A percentile compares a stretch with the other conserved stretches of the same genome.
Evolutionary conservation across 2,113 vertebrate genomes (phyloP).

Genomic region (Reinhardtius hippoglossoides): DNA sequence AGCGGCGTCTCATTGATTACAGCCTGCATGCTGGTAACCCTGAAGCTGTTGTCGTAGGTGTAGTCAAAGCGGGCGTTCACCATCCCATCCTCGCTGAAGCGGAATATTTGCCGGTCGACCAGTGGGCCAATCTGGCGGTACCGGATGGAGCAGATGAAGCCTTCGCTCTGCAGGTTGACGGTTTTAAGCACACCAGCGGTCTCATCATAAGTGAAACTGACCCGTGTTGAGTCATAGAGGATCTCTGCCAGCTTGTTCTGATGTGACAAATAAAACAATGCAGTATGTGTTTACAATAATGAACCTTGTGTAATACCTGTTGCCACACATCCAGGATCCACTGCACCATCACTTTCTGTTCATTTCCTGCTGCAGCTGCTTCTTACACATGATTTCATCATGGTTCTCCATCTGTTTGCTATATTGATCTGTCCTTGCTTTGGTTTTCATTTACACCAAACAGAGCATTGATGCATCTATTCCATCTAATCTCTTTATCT

Average conservation of each 20-base stretch:
- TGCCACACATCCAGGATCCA: neutral
- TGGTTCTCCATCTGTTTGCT: too few relatives aligned
- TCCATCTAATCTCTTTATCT: neutral
- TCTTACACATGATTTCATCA: neutral
- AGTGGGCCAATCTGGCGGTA: constrained; percentile 96
- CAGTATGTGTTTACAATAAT: constrained; percentile 6
- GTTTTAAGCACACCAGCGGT: constrained; percentile 96
- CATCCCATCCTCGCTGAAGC: constrained; percentile 98
- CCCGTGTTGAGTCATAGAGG: constrained; percentile 95
- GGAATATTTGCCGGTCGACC: constrained; percentile 97
- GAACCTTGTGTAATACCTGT: neutral
- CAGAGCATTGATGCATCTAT: too few relatives aligned
- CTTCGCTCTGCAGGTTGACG: constrained; percentile 97
- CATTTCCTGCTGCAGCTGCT: too few relatives aligned
- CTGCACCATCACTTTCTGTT: neutral
- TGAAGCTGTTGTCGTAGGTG: constrained; percentile 98
- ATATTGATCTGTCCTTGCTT: too few relatives aligned
- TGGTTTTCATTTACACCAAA: too few relatives aligned
- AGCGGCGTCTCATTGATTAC: constrained; percentile 99
- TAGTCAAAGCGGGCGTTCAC: constrained; percentile 99
- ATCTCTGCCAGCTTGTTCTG: constrained; percentile 96
- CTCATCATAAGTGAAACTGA: constrained; percentile 98
- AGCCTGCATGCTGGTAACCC: constrained; percentile 99
- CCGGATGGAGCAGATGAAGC: constrained; percentile 98
- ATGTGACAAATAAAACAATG: neutral